Evolutionary conservation across 2,797 vertebrate species (phyloP), one percentile per base, ranked within the genome.

Genomic region (Micropoecilia bifurca): DNA sequence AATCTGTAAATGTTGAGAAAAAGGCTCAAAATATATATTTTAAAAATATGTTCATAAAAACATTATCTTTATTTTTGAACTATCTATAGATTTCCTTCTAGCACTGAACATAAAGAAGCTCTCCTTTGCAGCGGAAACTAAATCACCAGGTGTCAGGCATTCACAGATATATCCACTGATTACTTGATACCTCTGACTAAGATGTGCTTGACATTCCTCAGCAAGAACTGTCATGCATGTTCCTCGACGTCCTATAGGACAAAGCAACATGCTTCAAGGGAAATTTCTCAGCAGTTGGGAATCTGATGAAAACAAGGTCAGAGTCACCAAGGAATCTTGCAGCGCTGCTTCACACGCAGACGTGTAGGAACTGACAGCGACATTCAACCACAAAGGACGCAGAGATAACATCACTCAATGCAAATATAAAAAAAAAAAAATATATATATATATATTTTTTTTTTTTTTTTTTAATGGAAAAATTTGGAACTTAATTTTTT

Each of bases 241-340:
- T 68, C 57, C 55, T 22, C 4, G 25, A 82, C 20, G 20, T 45
- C 8, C 28, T 18, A 7, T 8, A 55, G 20, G n/a, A 48, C 59
- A 2, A 14, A 13, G 10, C 47, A 33, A 76, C 74, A 12, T 0
- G 22, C 68, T 61, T 57, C 82, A 4, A 39, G 41, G 55, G 7
- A 22, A 45, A 66, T 33, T 75, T 72, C 55, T 71, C 28, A 0
- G n/a, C 46, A 20, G 53, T 22, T 28, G 13, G 6, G 25, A 48
- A 71, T 16, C 47, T 30, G 85, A 74, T 10, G 3, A 9, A 78
- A 28, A 46, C 33, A 4, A 50, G 30, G 69, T 18, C 25, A 39
- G 72, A 74, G 50, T 47, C 20, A 20, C n/a, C 0, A 20, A 82
- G 75, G 39, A 68, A 78, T 80, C 69, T 30, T n/a, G 5, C 2